Base-by-base conservation (phyloP, 2,888 invertebrate species). In the Sycophila texana region DNA sequence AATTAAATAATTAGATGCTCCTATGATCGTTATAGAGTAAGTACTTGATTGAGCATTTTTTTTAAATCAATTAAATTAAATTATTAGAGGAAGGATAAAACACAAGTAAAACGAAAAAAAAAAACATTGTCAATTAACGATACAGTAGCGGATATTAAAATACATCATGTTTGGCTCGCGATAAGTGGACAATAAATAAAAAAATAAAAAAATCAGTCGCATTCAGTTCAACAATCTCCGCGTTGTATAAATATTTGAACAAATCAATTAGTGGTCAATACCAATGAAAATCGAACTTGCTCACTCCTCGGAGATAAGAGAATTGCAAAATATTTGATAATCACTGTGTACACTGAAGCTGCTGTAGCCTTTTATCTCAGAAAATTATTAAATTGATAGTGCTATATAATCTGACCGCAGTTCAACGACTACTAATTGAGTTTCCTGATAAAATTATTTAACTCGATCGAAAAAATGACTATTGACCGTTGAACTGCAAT, bases 351-450 rank as follows among this genome's bases (percentile, higher is more conserved):
- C 26, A 26, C 3, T 26, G 26, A 26, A 26, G 26, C 26, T 26
- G 10, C n/a, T n/a, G n/a, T n/a, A n/a, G n/a, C n/a, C n/a, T 26
- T 67, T 26, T 67, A 20, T 67, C 67, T 22, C 53, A 2, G 7
- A 22, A 26, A n/a, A n/a, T 53, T 55, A 53, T 51, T 53, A 26
- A 16, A 53, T 53, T 26, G 53, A n/a, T n/a, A 53, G 12, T 67
- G 12, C 18, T n/a, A 53, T 39, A 10, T 39, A 39, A 39, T 39
- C 39, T 10, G 39, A 5, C 10, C 26, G 26, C 39, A 67, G 67
- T 53, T 53, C 53, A 53, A 67, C 26, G 26, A 10, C 10, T 39
- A 67, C n/a, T 71, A 58, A 71, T 47, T 71, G 47, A 71, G 13
- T 58, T 58, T 58, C 20, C 12, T n/a, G 26, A 71, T 60, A 39